phyloP scores from a whole-genome alignment of 2,888 invertebrate genomes.

The Diaprepes abbreviatus region DNA sequence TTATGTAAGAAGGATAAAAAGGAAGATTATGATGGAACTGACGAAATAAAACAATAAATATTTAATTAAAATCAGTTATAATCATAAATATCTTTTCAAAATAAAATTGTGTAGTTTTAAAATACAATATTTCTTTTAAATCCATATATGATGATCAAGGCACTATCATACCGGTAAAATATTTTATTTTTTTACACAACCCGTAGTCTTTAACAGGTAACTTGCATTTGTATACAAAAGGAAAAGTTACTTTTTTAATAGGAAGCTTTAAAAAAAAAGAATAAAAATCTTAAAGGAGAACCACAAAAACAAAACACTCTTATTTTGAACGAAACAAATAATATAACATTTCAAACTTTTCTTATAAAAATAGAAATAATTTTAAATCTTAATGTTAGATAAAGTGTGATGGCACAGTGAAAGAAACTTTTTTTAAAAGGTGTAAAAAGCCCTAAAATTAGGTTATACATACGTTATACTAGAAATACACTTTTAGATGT shows the following conservation, averaged over 20 bases:
- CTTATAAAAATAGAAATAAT: constrained; percentile 57
- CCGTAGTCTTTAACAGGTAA: constrained; percentile 44
- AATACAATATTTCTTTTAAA: constrained; percentile 35
- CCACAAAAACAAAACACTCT: not conserved
- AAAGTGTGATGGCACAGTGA: constrained; percentile 61
- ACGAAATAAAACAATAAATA: not conserved
- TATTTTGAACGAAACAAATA: constrained; percentile 14
- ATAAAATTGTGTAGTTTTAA: constrained; percentile 32
- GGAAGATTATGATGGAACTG: no score
- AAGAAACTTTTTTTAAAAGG: constrained; percentile 53
- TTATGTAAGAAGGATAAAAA: no score
- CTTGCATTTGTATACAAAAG: constrained; percentile 13
- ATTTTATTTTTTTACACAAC: constrained; percentile 27
- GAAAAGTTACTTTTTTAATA: not conserved
- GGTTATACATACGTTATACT: constrained; percentile 33
- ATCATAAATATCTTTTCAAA: constrained; percentile 35
- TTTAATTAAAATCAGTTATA: constrained; percentile 30
- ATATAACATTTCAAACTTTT: constrained; percentile 42
- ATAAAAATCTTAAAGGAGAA: not conserved
- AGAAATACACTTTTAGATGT: constrained; percentile 52
- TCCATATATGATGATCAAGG: constrained; percentile 31
- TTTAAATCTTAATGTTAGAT: constrained; percentile 44
- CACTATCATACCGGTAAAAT: constrained; percentile 32
- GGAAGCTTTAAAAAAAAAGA: no score
- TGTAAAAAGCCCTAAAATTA: constrained; percentile 37